phyloP scores from a whole-genome alignment of 2,888 invertebrate species.

The Leptogaster cylindrica region DNA sequence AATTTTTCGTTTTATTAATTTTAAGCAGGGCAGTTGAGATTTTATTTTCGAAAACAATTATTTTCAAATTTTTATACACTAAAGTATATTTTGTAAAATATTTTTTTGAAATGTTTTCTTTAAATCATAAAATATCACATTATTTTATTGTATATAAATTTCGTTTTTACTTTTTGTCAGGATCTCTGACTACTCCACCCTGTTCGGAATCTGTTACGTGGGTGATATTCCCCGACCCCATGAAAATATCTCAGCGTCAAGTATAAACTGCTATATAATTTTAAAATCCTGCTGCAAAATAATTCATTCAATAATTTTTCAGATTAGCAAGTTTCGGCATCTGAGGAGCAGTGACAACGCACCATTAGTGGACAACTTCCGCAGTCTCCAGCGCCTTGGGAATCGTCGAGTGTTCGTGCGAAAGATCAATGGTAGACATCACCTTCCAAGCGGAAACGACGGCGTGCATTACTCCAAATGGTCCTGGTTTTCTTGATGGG shows the following conservation, averaged over 20 bases:
- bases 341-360: slow-evolving; percentile 7
- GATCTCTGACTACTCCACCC: slow-evolving; percentile 80
- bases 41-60: no score
- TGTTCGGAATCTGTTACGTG: slow-evolving; percentile 82
- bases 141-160: no score
- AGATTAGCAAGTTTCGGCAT: slow-evolving; percentile 18
- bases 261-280: slow-evolving; percentile 63
- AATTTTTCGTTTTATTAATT: background rate
- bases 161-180: slow-evolving; percentile 53
- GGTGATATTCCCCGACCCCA: slow-evolving; percentile 76
- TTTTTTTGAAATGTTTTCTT: no score
- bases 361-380: slow-evolving; percentile 72
- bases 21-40: no score
- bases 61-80: no score
- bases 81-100: no score
- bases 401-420: slow-evolving; percentile 72
- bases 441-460: background rate
- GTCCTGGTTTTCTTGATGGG: background rate
- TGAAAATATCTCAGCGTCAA: slow-evolving; percentile 71
- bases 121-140: no score
- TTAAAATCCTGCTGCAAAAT: background rate
- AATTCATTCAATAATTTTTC: background rate
- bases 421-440: slow-evolving; percentile 59
- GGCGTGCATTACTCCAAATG: slow-evolving; percentile 17
- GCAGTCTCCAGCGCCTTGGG: slow-evolving; percentile 70